Evolutionary conservation across 2,113 vertebrate genomes (phyloP), one percentile per base, ranked within the genome.

Genomic region (Sinocyclocheilus anshuiensis): DNA sequence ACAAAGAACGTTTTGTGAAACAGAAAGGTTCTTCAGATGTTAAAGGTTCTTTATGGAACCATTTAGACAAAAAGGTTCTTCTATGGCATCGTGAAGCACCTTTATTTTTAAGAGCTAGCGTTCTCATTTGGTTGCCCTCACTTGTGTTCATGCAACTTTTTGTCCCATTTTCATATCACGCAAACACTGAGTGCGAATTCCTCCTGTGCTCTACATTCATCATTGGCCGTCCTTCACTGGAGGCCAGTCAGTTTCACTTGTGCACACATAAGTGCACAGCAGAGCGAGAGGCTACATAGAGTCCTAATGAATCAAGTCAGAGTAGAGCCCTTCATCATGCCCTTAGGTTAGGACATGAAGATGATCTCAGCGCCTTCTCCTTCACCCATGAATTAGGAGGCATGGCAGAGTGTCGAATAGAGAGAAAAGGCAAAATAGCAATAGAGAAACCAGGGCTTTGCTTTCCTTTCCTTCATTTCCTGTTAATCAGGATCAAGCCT

Each of bases 221-320:
- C 81, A 82, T 82, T 71, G 81, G 26, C 65, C 33, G 81, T 71
- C 81, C 81, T 82, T 82, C 63, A 82, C 81, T 71, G 81, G 63
- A 82, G 81, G 81, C 81, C 81, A 82, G 81, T 82, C 63, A 82
- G 65, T 71, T 82, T 82, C 63, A 71, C 81, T 71, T 50, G 63
- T 82, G 81, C 81, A 69, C 81, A 82, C 81, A 82, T 16, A 82
- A 82, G 65, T 82, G 81, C 81, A 82, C 63, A 71, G 45, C 81
- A 82, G 63, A 82, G 81, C 81, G 81, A 82, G 81, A 71, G 81
- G 81, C 81, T 82, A 82, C 81, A 53, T 15, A 6, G 42, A 82
- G 81, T 82, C 81, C 81, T 82, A 82, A 82, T 82, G 81, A 71
- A 82, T 82, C 81, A 82, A 82, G 63, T 82, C 81, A 71, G 81